Conservation (phyloP, 2,113 vertebrate genomes). For the Periophthalmus modestus region DNA sequence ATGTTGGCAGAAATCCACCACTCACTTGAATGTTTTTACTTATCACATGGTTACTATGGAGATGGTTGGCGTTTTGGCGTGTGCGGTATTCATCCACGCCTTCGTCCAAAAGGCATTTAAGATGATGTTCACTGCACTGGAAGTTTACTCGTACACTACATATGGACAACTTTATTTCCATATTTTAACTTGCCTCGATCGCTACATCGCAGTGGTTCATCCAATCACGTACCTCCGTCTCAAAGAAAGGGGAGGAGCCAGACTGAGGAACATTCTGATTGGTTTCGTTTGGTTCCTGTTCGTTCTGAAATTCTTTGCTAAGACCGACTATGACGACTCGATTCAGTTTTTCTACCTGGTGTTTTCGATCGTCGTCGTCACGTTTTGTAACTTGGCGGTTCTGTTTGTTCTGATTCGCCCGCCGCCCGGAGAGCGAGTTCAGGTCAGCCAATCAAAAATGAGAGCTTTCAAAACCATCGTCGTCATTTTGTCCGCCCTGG, state of each 20-base stretch:
- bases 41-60: slow-evolving; percentile 19
- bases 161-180: slow-evolving; percentile 1
- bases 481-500: background rate
- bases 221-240: slow-evolving; percentile 15
- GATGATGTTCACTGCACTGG: fast-evolving
- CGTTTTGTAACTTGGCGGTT: background rate
- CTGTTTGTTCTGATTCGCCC: background rate
- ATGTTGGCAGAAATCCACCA: background rate
- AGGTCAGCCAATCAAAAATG: background rate
- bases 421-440: background rate
- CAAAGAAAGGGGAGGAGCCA: background rate
- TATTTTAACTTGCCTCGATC: slow-evolving; percentile 11
- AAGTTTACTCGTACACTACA: background rate
- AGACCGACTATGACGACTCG: background rate
- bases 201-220: slow-evolving; percentile 8
- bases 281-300: background rate
- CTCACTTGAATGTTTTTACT: slow-evolving; percentile 23
- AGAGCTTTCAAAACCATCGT: slow-evolving; percentile 6
- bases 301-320: no score
- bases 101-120: fast-evolving
- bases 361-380: background rate
- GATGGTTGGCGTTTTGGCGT: background rate
- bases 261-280: background rate
- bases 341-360: background rate
- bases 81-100: fast-evolving